Conservation (phyloP, 2,888 invertebrate genomes). For the Hedya salicella region DNA sequence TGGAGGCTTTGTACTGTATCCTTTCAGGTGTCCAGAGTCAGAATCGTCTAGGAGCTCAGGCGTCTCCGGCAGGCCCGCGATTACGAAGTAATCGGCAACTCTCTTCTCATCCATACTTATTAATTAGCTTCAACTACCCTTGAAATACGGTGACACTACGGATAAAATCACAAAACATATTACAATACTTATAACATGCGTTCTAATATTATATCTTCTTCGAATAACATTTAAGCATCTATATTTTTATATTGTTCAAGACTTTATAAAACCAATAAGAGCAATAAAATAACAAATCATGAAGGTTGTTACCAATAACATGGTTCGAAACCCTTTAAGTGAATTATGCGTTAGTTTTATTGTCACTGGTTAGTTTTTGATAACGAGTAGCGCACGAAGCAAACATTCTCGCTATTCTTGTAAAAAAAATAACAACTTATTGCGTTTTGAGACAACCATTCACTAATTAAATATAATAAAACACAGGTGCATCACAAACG, state of each 20-base stretch:
- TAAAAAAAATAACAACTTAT: conserved; percentile 34
- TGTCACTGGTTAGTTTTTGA: conserved; percentile 51
- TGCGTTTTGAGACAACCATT: conserved; percentile 42
- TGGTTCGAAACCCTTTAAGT: conserved; percentile 69
- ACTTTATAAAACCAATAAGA: conserved; percentile 41
- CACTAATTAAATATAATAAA: conserved; percentile 43
- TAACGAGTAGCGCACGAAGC: conserved; percentile 52
- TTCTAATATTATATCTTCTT: conserved; percentile 3
- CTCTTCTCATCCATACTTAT: conserved; percentile 91
- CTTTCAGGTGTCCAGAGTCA: conserved; percentile 92
- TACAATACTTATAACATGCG: conserved; percentile 35
- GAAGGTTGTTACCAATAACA: conserved; percentile 48
- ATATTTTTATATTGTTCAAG: conserved; percentile 31
- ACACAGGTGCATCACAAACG: conserved; percentile 43
- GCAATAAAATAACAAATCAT: conserved; percentile 47
- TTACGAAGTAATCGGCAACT: conserved; percentile 99
- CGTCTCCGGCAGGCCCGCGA: conserved; percentile 96
- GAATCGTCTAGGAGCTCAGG: conserved; percentile 92
- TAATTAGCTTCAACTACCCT: conserved; percentile 48
- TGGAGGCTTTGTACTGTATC: conserved; percentile 93
- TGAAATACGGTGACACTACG: conserved; percentile 47
- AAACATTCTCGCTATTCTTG: conserved; percentile 33
- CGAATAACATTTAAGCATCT: conserved; percentile 3
- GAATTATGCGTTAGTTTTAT: conserved; percentile 63
- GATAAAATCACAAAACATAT: conserved; percentile 53